A percentile compares a stretch with the other conserved stretches of the same genome.
Conservation (phyloP, 2,888 invertebrate species). For the Andrena bicolor region DNA sequence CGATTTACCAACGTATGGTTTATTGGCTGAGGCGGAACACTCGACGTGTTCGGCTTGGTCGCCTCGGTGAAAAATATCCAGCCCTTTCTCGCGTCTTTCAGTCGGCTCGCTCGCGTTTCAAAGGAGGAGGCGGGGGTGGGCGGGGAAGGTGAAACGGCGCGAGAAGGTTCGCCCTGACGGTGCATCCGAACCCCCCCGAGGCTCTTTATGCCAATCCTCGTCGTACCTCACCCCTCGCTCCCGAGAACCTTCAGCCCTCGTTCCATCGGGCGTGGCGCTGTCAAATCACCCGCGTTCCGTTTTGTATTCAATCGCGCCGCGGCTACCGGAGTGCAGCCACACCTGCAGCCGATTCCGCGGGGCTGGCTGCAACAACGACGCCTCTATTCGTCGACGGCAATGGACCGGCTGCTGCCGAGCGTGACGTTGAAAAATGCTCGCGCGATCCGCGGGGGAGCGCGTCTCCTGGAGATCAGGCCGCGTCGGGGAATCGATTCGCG, state of each 20-base stretch:
- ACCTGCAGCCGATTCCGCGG: constrained; percentile 61
- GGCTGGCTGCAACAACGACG: constrained; percentile 53
- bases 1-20: constrained; percentile 41
- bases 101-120: constrained; percentile 52
- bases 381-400: constrained; percentile 42
- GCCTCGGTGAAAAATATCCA: constrained; percentile 46
- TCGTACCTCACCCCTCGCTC: constrained; percentile 15
- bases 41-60: constrained; percentile 18
- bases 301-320: constrained; percentile 67
- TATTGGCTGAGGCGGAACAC: constrained; percentile 31
- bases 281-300: constrained; percentile 62
- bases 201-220: constrained; percentile 66
- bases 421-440: constrained; percentile 67
- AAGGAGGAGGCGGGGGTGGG: constrained; percentile 4
- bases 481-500: constrained; percentile 30
- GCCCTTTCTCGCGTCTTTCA: constrained; percentile 51
- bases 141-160: constrained; percentile 30
- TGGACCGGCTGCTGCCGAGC: constrained; percentile 46
- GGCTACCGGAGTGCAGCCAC: constrained; percentile 48
- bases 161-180: constrained; percentile 63
- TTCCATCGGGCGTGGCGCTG: constrained; percentile 20
- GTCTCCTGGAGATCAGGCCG: constrained; percentile 4
- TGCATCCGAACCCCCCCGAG: constrained; percentile 57
- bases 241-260: neutral
- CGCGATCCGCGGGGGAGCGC: constrained; percentile 20